Base-by-base conservation (phyloP, 2,888 invertebrate genomes). In the Caenorhabditis sp. region DNA sequence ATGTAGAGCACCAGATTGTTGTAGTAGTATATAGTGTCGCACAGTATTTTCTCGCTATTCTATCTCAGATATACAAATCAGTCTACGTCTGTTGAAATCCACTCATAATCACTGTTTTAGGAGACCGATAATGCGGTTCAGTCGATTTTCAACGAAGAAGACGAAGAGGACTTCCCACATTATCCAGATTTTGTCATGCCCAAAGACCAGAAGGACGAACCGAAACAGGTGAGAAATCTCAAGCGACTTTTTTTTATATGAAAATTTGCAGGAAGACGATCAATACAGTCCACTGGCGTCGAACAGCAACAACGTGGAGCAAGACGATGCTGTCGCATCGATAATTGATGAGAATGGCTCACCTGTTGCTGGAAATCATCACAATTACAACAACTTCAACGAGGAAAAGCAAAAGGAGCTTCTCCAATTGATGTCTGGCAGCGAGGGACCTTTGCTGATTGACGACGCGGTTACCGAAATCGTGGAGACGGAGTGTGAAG, bases 71-170 rank as follows among this genome's bases (percentile, higher is more conserved):
- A n/a, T n/a, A n/a, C n/a, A n/a, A n/a, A n/a, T n/a, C n/a, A n/a
- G n/a, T n/a, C n/a, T n/a, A n/a, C n/a, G n/a, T n/a, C n/a, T n/a
- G n/a, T n/a, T n/a, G n/a, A n/a, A n/a, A n/a, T n/a, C n/a, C n/a
- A n/a, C n/a, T n/a, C n/a, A n/a, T n/a, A n/a, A n/a, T n/a, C n/a
- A n/a, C n/a, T n/a, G n/a, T 40, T 84, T 20, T 67, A 84, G 84
- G 84, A 84, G 69, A 80, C 82, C 1, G 72, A 77, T 44, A 51
- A 72, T 32, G 82, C 84, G 15, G 82, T 77, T 24, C 80, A 78
- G 44, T 82, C 85, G 24, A 83, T 85, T 15, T 83, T 83, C 47
- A 83, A 85, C 53, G 85, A 85, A 28, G 85, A 85, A 15, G 83
- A 83, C 13, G 76, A 70, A 13, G 62, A 71, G 0, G 84, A 82